phyloP scores from a whole-genome alignment of 2,797 vertebrate species.

The Phrynocephalus forsythii region DNA sequence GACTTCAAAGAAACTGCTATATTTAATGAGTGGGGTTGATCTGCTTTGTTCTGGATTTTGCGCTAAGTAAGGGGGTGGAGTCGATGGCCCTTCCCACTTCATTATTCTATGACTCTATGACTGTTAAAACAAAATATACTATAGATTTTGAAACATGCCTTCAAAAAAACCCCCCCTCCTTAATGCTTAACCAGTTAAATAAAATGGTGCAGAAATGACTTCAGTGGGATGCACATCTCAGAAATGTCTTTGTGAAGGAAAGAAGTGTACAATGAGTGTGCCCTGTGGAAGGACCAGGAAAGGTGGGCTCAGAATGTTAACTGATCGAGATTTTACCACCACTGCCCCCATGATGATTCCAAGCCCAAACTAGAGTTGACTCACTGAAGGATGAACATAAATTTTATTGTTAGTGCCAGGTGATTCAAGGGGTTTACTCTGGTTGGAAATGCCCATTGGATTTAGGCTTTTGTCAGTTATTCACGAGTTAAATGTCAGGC shows the following conservation, averaged over 20 bases:
- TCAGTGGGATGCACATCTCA: background rate
- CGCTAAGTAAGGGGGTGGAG: no score
- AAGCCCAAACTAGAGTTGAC: no score
- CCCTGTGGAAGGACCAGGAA: background rate
- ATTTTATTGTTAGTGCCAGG: no score
- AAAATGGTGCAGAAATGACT: background rate
- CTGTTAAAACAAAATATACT: background rate
- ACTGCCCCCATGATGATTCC: no score
- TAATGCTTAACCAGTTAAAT: background rate
- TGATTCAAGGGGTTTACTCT: no score
- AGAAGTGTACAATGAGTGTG: background rate
- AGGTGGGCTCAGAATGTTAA: background rate
- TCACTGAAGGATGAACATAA: no score
- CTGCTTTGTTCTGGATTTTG: no score
- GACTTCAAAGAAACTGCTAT: no score
- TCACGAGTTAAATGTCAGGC: background rate
- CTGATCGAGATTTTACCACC: background rate
- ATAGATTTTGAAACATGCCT: background rate
- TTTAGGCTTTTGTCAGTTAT: background rate
- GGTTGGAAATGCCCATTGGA: no score
- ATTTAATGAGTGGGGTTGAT: no score
- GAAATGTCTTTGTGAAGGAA: background rate
- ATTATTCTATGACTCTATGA: background rate
- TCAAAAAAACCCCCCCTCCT: background rate
- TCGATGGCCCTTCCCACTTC: no score